A percentile compares a stretch with the other conserved stretches of the same genome.
Evolutionary conservation across 2,113 vertebrate genomes (phyloP).

Genomic region (Brachyistius frenatus): DNA sequence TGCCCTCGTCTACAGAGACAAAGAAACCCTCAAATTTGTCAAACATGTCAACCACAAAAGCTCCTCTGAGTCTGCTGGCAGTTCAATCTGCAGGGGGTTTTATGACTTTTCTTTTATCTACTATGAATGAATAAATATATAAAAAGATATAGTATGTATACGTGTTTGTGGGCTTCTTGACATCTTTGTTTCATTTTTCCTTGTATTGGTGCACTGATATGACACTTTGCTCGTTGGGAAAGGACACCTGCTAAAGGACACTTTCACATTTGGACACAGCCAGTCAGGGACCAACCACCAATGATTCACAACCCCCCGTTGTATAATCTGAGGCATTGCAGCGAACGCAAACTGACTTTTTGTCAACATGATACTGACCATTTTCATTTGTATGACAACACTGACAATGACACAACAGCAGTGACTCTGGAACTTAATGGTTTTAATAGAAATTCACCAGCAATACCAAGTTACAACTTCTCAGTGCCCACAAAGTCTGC

Average conservation of each 20-base stretch:
- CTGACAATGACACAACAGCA: no score
- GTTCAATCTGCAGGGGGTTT: slow-evolving; percentile 78
- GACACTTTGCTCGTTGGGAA: no score
- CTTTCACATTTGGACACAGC: no score
- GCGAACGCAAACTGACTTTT: background rate
- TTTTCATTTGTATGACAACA: background rate
- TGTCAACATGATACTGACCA: background rate
- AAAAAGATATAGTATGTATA: background rate
- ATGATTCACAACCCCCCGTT: background rate
- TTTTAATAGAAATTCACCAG: background rate
- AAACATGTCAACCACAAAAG: slow-evolving; percentile 93
- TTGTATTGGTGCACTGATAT: background rate
- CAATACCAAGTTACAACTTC: background rate
- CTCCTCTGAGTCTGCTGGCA: slow-evolving; percentile 66
- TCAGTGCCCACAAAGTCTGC: background rate
- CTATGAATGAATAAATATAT: slow-evolving; percentile 87
- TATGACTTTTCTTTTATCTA: slow-evolving; percentile 96
- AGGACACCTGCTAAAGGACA: no score
- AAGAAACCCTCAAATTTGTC: slow-evolving; percentile 95
- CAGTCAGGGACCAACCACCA: no score
- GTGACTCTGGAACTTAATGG: background rate
- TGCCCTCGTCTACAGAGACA: slow-evolving; percentile 95
- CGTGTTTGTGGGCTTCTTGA: background rate
- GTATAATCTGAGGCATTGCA: background rate
- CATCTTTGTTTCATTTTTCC: background rate